A percentile compares a stretch with the other conserved stretches of the same genome.
Evolutionary conservation across 2,797 vertebrate genomes (phyloP).

Genomic region (Heliangelus exortis): DNA sequence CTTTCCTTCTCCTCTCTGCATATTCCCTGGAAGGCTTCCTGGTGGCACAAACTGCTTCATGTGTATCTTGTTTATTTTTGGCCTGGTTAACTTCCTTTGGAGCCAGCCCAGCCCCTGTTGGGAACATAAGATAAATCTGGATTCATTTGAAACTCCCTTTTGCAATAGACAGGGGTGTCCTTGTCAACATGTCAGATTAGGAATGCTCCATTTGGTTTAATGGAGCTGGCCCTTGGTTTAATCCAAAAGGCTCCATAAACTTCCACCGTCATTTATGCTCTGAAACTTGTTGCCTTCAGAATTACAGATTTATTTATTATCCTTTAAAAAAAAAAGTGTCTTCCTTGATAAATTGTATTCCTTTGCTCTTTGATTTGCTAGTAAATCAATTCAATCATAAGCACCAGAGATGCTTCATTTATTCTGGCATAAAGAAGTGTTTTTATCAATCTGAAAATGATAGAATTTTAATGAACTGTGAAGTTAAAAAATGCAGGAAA

Average conservation of each 20-base stretch:
- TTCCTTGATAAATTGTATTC: background rate
- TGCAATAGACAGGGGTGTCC: slow-evolving; percentile 53
- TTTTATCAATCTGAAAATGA: background rate
- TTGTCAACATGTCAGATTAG: slow-evolving; percentile 69
- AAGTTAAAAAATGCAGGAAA: background rate
- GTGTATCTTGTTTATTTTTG: slow-evolving; percentile 71
- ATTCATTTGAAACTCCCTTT: slow-evolving; percentile 48
- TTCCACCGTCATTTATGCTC: slow-evolving; percentile 7
- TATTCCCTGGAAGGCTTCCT: slow-evolving; percentile 59
- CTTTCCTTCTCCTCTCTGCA: slow-evolving; percentile 12
- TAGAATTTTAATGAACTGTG: background rate
- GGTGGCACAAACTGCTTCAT: slow-evolving; percentile 57
- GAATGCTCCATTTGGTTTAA: slow-evolving; percentile 66
- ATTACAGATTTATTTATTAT: background rate
- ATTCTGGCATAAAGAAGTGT: background rate
- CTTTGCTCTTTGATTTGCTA: background rate
- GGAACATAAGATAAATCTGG: slow-evolving; percentile 64
- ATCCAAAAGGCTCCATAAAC: slow-evolving; percentile 38
- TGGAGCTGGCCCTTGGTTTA: slow-evolving; percentile 9
- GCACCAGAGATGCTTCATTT: background rate
- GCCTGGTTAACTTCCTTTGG: slow-evolving; percentile 53
- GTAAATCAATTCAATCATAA: background rate
- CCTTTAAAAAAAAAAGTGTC: background rate
- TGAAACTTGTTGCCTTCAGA: background rate
- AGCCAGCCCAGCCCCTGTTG: slow-evolving; percentile 48